Percentiles rank a stretch among this genome's conserved stretches.
Evolutionary conservation across 2,797 vertebrate genomes (phyloP).

Genomic region (Acrossocheilus wenchowensis): DNA sequence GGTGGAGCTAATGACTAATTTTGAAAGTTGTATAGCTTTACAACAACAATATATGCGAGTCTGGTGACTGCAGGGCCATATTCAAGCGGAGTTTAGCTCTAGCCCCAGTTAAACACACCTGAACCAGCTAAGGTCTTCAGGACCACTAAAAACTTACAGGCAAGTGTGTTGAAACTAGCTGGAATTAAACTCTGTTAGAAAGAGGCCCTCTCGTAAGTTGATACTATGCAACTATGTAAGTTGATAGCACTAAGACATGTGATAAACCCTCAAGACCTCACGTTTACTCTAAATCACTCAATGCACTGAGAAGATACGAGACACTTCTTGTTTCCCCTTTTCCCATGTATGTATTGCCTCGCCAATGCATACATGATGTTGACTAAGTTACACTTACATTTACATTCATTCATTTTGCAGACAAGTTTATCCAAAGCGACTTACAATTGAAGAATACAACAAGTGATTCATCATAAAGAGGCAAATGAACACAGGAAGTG

Average conservation of each 20-base stretch:
- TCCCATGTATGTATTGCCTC: too few relatives aligned
- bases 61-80: not conserved
- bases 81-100: not conserved
- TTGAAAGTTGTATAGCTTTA: not conserved
- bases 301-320: not conserved
- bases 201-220: too few relatives aligned
- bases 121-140: not conserved
- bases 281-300: not conserved
- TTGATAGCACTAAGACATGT: not conserved
- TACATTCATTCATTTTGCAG: too few relatives aligned
- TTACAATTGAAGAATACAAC: too few relatives aligned
- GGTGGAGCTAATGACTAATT: not conserved
- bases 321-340: too few relatives aligned
- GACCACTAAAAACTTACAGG: not conserved
- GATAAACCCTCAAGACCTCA: too few relatives aligned
- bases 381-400: too few relatives aligned
- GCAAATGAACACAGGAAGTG: too few relatives aligned
- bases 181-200: not conserved
- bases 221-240: too few relatives aligned
- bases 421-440: too few relatives aligned
- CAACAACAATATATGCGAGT: not conserved
- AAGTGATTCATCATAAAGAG: too few relatives aligned
- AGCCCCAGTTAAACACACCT: not conserved
- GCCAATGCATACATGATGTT: not conserved
- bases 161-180: not conserved